Percentiles rank a stretch among this genome's conserved stretches.
Conservation (phyloP, 2,888 invertebrate genomes). For the Pimpla rufipes region DNA sequence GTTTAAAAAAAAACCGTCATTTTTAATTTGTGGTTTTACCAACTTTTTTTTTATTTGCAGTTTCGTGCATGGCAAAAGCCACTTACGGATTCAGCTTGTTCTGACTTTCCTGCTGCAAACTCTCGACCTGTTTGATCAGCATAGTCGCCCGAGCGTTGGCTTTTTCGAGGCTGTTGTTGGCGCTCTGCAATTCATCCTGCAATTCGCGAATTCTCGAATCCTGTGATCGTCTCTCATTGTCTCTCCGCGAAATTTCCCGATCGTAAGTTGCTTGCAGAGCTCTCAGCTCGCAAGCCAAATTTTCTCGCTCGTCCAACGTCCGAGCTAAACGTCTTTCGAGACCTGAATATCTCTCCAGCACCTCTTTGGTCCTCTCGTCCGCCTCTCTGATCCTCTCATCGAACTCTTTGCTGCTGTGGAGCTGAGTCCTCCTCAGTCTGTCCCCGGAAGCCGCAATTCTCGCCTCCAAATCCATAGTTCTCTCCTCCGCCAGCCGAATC, state of each 20-base stretch:
- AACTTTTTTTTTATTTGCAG: not conserved
- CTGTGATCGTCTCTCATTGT: slow-evolving; percentile 87
- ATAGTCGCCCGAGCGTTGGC: slow-evolving; percentile 76
- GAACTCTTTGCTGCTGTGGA: slow-evolving; percentile 71
- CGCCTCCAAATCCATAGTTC: slow-evolving; percentile 76
- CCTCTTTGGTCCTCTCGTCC: slow-evolving; percentile 78
- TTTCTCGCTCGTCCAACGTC: slow-evolving; percentile 85
- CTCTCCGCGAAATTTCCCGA: slow-evolving; percentile 87
- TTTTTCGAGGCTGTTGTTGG: slow-evolving; percentile 78
- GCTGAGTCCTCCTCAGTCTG: slow-evolving; percentile 74
- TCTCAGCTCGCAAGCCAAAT: slow-evolving; percentile 87
- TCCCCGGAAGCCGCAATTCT: slow-evolving; percentile 74
- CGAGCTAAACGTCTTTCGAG: slow-evolving; percentile 79
- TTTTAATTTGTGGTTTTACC: slow-evolving; percentile 1
- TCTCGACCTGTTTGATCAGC: slow-evolving; percentile 78
- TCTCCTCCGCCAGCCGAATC: slow-evolving; percentile 74
- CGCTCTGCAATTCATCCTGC: slow-evolving; percentile 83
- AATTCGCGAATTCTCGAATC: slow-evolving; percentile 84
- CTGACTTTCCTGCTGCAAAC: slow-evolving; percentile 78
- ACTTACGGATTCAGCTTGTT: slow-evolving; percentile 69
- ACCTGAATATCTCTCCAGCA: slow-evolving; percentile 77
- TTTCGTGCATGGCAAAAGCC: not conserved
- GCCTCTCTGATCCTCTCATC: slow-evolving; percentile 78
- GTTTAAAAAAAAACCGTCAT: slow-evolving; percentile 55
- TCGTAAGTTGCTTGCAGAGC: slow-evolving; percentile 87